Conservation (phyloP, 92 coral and sea anemone species). For the Parazoanthus darwini region DNA sequence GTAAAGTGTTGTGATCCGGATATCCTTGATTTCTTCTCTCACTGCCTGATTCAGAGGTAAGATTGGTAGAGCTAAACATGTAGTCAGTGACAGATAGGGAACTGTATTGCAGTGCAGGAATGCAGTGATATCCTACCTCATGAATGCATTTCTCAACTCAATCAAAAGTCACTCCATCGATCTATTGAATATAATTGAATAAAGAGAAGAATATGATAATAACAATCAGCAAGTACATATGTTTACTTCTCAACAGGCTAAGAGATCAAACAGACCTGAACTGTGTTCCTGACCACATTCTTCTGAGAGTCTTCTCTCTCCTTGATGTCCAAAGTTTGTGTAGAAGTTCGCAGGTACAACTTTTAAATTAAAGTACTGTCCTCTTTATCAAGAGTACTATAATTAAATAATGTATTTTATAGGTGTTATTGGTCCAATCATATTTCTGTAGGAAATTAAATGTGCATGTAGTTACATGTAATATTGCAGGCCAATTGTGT, state of each 20-base stretch:
- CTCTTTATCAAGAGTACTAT: not conserved
- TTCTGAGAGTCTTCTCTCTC: conserved; percentile 70
- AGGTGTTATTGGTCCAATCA: no score
- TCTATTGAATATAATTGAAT: no score
- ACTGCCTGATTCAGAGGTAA: conserved; percentile 91
- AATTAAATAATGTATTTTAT: no score
- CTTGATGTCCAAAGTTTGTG: conserved; percentile 83
- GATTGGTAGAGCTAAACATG: not conserved
- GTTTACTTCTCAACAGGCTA: conserved; percentile 52
- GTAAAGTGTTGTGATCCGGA: conserved; percentile 94
- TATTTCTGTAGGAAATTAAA: no score
- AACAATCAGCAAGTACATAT: not conserved
- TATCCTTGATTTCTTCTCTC: conserved; percentile 84
- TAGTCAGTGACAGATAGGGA: no score
- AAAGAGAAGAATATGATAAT: no score
- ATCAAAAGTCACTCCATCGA: no score
- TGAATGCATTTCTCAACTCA: no score
- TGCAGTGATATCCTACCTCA: no score
- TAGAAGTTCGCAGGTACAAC: conserved; percentile 81
- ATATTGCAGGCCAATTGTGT: not conserved
- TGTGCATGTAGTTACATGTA: no score
- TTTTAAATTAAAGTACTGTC: not conserved
- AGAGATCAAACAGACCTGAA: conserved; percentile 84
- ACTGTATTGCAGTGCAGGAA: no score
- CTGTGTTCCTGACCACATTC: conserved; percentile 86